phyloP scores from a whole-genome alignment of 2,113 vertebrate genomes.

The Toxostoma redivivum region DNA sequence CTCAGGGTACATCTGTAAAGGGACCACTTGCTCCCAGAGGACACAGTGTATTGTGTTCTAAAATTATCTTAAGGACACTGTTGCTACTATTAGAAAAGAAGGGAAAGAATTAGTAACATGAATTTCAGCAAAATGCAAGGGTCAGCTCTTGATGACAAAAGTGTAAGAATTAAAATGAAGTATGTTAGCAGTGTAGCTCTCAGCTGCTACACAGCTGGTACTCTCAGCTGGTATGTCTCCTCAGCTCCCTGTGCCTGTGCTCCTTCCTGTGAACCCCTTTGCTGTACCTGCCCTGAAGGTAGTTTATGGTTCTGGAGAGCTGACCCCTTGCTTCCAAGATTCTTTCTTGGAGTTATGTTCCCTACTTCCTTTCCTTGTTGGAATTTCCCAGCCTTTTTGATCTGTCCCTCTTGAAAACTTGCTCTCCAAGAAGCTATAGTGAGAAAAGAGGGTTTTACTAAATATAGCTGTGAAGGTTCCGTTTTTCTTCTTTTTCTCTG shows the following conservation, averaged over 20 bases:
- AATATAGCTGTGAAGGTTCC: not conserved
- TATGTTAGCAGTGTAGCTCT: not conserved
- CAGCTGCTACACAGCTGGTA: not conserved
- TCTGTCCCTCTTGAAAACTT: not conserved
- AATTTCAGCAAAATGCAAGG: not conserved
- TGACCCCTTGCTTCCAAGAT: not conserved
- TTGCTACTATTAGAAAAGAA: not conserved
- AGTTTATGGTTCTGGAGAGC: not conserved
- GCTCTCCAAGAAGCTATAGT: not conserved
- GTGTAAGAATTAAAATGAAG: not conserved
- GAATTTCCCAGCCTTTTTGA: not conserved
- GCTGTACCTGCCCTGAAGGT: not conserved
- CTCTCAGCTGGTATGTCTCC: not conserved
- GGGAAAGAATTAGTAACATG: not conserved
- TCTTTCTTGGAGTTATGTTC: not conserved
- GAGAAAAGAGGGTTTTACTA: not conserved
- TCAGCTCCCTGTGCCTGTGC: not conserved
- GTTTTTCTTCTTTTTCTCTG: not conserved
- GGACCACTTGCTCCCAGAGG: not conserved
- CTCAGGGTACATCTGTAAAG: not conserved
- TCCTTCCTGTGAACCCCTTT: not conserved
- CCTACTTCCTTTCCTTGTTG: not conserved
- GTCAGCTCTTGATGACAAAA: not conserved
- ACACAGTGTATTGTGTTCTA: not conserved
- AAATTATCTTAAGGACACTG: not conserved